Conservation (phyloP, 1,140 invertebrate species). For the Anastatus disparis region DNA sequence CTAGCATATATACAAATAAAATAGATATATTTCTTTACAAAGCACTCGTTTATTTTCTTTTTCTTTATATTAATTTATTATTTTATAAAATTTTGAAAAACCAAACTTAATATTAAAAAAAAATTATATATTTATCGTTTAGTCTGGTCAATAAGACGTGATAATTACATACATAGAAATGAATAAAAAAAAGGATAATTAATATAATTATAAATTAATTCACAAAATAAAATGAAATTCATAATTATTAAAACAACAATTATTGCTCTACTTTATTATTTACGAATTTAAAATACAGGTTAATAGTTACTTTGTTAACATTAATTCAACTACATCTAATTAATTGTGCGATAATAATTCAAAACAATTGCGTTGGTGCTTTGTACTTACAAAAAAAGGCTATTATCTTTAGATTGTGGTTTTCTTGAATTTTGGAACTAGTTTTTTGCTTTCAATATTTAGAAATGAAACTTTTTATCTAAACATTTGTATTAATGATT, state of each 20-base stretch:
- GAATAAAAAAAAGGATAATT: conserved; percentile 8
- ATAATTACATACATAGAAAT: too few species aligned
- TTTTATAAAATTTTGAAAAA: background rate
- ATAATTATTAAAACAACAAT: background rate
- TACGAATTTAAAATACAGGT: background rate
- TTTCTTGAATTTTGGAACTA: too few species aligned
- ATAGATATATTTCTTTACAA: conserved; percentile 17
- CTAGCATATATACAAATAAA: background rate
- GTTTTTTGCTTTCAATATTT: too few species aligned
- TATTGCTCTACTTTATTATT: background rate
- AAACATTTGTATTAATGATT: too few species aligned
- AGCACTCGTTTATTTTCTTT: conserved; percentile 2
- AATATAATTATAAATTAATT: conserved; percentile 9
- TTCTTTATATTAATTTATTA: background rate
- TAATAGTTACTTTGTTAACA: conserved; percentile 1
- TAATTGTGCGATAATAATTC: background rate
- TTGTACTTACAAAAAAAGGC: too few species aligned
- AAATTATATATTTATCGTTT: background rate
- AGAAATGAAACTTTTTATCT: too few species aligned
- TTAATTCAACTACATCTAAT: background rate
- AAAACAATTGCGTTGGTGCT: background rate
- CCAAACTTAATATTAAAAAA: background rate
- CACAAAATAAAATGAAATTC: background rate
- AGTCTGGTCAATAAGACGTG: background rate
- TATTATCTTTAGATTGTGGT: too few species aligned